Evolutionary conservation across 1,140 invertebrate species (phyloP).

Genomic region (Drosophila bocqueti): DNA sequence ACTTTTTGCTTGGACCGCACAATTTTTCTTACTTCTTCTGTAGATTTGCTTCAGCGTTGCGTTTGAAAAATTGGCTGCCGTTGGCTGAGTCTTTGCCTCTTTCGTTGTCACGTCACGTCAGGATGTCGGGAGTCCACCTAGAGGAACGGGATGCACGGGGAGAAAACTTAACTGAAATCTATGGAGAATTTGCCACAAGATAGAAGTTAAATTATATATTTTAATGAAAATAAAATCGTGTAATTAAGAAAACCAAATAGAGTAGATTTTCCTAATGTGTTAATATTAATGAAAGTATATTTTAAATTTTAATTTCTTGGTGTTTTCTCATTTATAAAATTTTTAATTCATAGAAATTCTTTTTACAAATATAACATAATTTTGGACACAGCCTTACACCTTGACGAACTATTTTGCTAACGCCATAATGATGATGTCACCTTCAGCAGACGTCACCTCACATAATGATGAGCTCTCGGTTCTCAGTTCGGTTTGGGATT

Average conservation of each 20-base stretch:
- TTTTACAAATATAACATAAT: neutral
- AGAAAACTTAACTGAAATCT: neutral
- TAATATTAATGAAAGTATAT: neutral
- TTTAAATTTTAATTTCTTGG: neutral
- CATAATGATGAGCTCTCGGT: slow-evolving; percentile 43
- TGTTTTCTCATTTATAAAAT: neutral
- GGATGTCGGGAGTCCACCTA: slow-evolving; percentile 39
- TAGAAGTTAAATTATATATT: neutral
- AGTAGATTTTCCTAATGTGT: rapidly evolving
- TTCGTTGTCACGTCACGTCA: slow-evolving; percentile 66
- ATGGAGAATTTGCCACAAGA: neutral
- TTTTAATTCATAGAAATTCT: neutral
- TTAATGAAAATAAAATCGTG: no score
- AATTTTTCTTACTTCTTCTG: slow-evolving; percentile 76
- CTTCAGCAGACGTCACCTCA: slow-evolving; percentile 38
- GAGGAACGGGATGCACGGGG: slow-evolving; percentile 23
- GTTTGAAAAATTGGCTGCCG: slow-evolving; percentile 75
- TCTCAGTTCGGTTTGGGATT: slow-evolving; percentile 7
- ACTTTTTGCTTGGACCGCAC: slow-evolving; percentile 74
- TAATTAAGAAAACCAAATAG: neutral
- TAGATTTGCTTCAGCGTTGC: slow-evolving; percentile 49
- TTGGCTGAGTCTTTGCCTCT: slow-evolving; percentile 54
- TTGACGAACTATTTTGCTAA: slow-evolving; percentile 42
- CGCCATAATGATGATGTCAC: slow-evolving; percentile 77
- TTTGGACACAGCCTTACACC: slow-evolving; percentile 1